Base-by-base conservation (phyloP, 2,797 vertebrate species). In the Myotis planiceps region DNA sequence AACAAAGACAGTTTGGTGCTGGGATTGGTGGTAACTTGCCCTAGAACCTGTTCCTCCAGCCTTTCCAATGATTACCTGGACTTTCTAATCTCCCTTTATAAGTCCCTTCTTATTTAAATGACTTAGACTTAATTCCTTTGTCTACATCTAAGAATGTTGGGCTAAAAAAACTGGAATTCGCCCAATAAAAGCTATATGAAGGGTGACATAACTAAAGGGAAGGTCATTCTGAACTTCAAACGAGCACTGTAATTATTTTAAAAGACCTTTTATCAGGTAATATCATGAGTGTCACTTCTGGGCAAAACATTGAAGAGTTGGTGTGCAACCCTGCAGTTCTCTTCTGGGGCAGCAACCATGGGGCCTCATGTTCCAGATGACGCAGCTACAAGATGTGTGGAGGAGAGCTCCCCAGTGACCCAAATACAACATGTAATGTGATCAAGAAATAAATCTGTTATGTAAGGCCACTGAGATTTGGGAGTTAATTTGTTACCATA, bases 151-250 rank as follows among this genome's bases (percentile, higher is more conserved):
- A 84, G 78, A 89, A 51, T 51, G 32, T 39, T 81, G 45, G 45
- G 55, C 34, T 86, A 34, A 72, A 37, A 78, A 89, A 88, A 83
- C 37, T 87, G 18, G 23, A 90, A 5, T 84, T 88, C 81, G 39
- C 10, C 32, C 27, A 47, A 84, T 74, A 71, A 81, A 81, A 82
- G 78, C n/a, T 34, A 10, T 66, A 75, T 58, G 15, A 71, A 15
- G 34, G 29, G 18, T 75, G 72, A 74, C 1, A 53, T 88, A 58
- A 63, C 49, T 81, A 65, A 91, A 86, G 66, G 75, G 71, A 68
- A 80, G 58, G 68, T 29, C 32, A 74, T 69, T 87, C 45, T 95
- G 80, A 95, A 87, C 21, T 85, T 93, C 65, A 75, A 76, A 95
- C 78, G 66, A 66, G 88, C 78, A 55, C 18, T 75, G 25, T 39